Evolutionary conservation across 1,140 invertebrate species (phyloP), one percentile per base, ranked within the genome.

Genomic region (Halesus radiatus): DNA sequence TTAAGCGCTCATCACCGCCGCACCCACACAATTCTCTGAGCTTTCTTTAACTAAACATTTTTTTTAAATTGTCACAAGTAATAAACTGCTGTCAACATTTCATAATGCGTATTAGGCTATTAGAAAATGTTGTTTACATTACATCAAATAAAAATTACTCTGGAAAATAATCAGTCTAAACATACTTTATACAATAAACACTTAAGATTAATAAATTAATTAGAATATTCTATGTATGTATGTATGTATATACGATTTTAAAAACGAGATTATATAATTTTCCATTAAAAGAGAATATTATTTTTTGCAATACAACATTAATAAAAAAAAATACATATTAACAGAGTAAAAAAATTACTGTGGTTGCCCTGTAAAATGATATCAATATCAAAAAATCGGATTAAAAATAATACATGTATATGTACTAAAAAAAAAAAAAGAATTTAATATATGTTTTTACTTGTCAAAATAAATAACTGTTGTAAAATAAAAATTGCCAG

Each of bases 81-180:
- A 5, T 20, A 56, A 18, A 60, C 23, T 45, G 37, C 37, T 10
- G 8, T 60, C 23, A 60, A 22, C 56, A 8, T 60, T 23, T 23
- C 56, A 60, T 8, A 58, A 60, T 60, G 16, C 20, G 7, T 22
- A 16, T 60, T 60, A 60, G 20, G 56, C 20, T 60, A 18, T 13
- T 60, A 45, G 37, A 45, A 60, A 8, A 5, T 20, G 22, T 22
- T 22, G 7, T 60, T 22, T 13, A 60, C n/a, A 60, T 58, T 60
- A 60, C 7, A 20, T 23, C 1, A 60, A 60, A 60, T 7, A 22
- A 22, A 22, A 60, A 60, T 60, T 60, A n/a, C 56, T 60, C 18
- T 60, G 8, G 20, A 60, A 60, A 60, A 58, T 58, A 58, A 60
- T 60, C 56, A 60, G 56, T 60, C 56, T 60, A 60, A 60, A 60